Evolutionary conservation across 2,113 vertebrate species (phyloP).

Genomic region (Empidonax alnorum): DNA sequence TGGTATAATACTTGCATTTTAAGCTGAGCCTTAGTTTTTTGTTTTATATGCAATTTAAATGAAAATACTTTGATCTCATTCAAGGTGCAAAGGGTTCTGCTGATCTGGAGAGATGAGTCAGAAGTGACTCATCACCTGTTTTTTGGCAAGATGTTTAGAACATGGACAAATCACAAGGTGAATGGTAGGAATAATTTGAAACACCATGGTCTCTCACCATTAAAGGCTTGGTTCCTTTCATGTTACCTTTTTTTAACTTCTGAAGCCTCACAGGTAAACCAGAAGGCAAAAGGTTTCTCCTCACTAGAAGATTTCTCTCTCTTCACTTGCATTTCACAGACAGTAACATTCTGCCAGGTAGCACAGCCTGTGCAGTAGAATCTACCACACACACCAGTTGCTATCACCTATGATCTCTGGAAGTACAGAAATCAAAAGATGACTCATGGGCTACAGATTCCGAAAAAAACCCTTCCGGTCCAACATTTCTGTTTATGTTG

Average conservation of each 20-base stretch:
- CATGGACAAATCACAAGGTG: conserved; percentile 61
- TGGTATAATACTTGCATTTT: neutral
- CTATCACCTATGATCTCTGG: neutral
- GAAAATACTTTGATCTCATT: conserved; percentile 33
- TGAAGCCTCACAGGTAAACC: neutral
- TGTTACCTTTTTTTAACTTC: neutral
- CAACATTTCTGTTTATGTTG: neutral
- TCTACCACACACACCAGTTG: neutral
- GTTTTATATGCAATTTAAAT: conserved; percentile 26
- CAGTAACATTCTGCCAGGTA: neutral
- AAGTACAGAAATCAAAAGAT: neutral
- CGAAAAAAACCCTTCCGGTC: neutral
- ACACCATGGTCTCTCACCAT: neutral
- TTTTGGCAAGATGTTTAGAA: conserved; percentile 63
- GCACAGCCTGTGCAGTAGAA: neutral
- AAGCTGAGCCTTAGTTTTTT: neutral
- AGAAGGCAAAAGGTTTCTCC: neutral
- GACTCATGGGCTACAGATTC: neutral
- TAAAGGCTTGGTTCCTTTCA: neutral
- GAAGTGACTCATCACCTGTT: conserved; percentile 60
- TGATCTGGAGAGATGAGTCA: conserved; percentile 66
- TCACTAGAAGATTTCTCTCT: neutral
- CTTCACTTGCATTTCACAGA: neutral
- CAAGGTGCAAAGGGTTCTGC: conserved; percentile 49
- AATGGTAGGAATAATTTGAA: conserved; percentile 10